Evolutionary conservation across 2,888 invertebrate species (phyloP), one percentile per base, ranked within the genome.

Genomic region (Lycophotia porphyrea): DNA sequence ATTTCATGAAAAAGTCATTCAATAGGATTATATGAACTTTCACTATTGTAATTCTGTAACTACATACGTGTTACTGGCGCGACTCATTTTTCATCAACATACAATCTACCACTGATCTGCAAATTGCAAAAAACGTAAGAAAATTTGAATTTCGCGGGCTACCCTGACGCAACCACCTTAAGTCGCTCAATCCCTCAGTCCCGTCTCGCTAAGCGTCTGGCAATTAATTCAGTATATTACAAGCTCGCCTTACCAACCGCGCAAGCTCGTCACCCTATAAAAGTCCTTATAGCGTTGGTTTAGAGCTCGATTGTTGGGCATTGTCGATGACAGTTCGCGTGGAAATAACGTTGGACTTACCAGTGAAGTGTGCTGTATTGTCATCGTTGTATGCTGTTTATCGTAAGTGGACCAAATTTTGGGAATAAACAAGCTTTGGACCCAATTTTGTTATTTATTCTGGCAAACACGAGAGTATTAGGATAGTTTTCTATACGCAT

Each of bases 301-400:
- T 58, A 47, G 31, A 60, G 39, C 72, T 58, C 74, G 55, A 86
- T 75, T 80, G 65, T 71, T 36, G 66, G 49, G 61, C 64, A 81
- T 84, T 84, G 84, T 84, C 55, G 66, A 52, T 47, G 77, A 69
- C 87, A 84, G 81, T 55, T 77, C 81, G 84, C 47, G 69, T 36
- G 87, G 77, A 80, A 86, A 73, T 66, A 82, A 47, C 65, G 75
- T 47, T 76, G 77, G 60, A 77, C 64, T 75, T 69, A 85, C 67
- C 79, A 68, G 55, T 70, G 70, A 78, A 82, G 86, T 73, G 83
- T 67, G 47, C 70, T 44, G 71, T 67, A 47, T 82, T 85, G 78
- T 71, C 78, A 49, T 71, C 61, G 68, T 65, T 75, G 71, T 63
- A 47, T 64, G 67, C 60, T 82, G 78, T 83, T 83, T 85, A 85